Percentiles rank a stretch among this genome's conserved stretches.
These are phyloP conservation scores for Philonicus albiceps DNA, from an alignment of 2,888 invertebrate genomes.

Conservation along the genomic window DNA sequence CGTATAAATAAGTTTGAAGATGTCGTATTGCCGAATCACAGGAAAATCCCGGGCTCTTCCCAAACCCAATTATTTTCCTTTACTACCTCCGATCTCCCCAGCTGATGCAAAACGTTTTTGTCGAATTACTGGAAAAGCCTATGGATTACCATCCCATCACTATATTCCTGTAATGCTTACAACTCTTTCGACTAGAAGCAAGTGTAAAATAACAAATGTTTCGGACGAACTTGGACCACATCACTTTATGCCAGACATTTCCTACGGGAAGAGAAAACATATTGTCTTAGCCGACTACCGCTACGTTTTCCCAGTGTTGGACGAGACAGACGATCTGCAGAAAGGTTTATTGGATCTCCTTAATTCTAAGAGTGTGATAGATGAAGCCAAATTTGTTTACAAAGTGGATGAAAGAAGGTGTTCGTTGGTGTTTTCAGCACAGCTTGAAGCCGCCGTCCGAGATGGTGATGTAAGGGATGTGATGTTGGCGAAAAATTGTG, in stretches of 20 bases:
- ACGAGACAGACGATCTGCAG: constrained; percentile 73
- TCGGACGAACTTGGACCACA: constrained; percentile 70
- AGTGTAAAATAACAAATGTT: constrained; percentile 73
- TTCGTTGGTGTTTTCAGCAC: constrained; percentile 77
- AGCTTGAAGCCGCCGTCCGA: constrained; percentile 77
- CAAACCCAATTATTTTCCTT: constrained; percentile 82
- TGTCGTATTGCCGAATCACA: constrained; percentile 83
- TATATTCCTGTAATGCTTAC: constrained; percentile 79
- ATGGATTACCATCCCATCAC: constrained; percentile 77
- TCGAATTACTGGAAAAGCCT: constrained; percentile 80
- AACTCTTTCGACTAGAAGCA: constrained; percentile 63
- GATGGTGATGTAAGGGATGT: constrained; percentile 81
- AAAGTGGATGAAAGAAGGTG: constrained; percentile 77
- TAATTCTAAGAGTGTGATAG: constrained; percentile 67
- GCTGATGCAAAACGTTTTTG: constrained; percentile 83
- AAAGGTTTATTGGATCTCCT: constrained; percentile 70
- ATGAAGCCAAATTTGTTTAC: constrained; percentile 73
- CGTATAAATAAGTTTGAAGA: constrained; percentile 51
- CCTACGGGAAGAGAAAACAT: constrained; percentile 75
- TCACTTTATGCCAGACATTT: constrained; percentile 68
- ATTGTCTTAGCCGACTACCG: constrained; percentile 74
- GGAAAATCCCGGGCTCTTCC: constrained; percentile 81
- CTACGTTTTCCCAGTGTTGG: constrained; percentile 77
- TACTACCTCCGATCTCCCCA: constrained; percentile 81
- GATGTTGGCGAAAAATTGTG: constrained; percentile 78